These are phyloP conservation scores for Chloroclystis v-ata DNA, from an alignment of 2,888 invertebrate genomes.

Conservation along the genomic window DNA sequence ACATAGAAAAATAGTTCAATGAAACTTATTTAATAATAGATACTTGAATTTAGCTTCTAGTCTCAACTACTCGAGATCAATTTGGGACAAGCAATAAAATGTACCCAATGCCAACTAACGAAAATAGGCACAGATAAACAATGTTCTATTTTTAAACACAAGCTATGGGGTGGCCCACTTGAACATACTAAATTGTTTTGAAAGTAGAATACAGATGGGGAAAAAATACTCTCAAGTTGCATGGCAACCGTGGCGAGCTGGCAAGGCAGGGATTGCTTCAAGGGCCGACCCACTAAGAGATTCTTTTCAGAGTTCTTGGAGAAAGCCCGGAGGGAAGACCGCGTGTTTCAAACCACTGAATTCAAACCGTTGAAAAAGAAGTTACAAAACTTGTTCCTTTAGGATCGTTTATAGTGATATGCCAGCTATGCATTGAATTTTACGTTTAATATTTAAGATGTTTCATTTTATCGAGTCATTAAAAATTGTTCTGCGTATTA, in stretches of 20 bases:
- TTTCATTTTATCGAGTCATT: no score
- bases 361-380: constrained; percentile 20
- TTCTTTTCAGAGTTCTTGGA: constrained; percentile 19
- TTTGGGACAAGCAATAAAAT: no score
- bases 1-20: no score
- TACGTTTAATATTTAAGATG: neutral
- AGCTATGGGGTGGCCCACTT: constrained; percentile 3
- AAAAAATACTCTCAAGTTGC: constrained; percentile 10
- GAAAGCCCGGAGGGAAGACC: constrained; percentile 20
- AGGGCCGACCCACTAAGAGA: constrained; percentile 20
- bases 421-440: neutral
- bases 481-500: no score
- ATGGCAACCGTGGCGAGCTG: no score
- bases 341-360: constrained; percentile 19
- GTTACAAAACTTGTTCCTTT: constrained; percentile 12
- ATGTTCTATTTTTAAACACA: constrained; percentile 10
- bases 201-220: constrained; percentile 15
- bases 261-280: constrained; percentile 3
- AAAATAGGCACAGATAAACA: no score
- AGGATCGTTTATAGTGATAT: constrained; percentile 7
- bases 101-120: no score
- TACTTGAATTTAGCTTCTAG: no score
- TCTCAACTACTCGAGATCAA: no score
- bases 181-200: constrained; percentile 8
- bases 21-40: no score